Conservation (phyloP, 1,140 invertebrate species). For the Pseudachorutes palmiensis region DNA sequence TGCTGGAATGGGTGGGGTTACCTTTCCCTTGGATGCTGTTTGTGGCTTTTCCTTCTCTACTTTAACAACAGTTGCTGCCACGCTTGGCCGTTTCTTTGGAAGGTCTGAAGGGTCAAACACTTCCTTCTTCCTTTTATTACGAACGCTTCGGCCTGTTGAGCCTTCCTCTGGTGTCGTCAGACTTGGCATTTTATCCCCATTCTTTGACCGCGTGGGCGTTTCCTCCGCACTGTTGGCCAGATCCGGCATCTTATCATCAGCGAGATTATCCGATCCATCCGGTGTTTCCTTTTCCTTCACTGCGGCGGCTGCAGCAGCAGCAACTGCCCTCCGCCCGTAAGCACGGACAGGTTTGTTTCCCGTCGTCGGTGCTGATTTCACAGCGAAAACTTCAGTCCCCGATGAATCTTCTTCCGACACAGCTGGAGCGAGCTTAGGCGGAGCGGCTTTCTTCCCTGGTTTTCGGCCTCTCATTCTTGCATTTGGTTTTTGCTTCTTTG, state of each 20-base stretch:
- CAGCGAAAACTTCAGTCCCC: slow-evolving; percentile 6
- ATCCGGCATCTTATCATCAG: background rate
- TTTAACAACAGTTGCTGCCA: background rate
- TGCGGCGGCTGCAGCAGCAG: background rate
- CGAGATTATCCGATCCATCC: background rate
- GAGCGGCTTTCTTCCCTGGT: too few species aligned
- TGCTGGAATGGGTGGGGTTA: background rate
- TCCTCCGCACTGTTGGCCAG: background rate
- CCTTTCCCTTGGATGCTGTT: background rate
- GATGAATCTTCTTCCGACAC: too few species aligned
- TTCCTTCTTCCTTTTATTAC: slow-evolving; percentile 14
- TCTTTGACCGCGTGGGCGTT: background rate
- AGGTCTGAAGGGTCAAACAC: slow-evolving; percentile 9
- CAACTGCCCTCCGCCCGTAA: background rate
- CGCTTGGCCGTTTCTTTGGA: background rate
- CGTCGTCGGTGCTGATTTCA: background rate
- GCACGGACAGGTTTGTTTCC: background rate
- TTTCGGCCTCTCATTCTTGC: slow-evolving; percentile 3
- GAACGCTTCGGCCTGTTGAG: background rate
- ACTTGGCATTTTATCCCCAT: background rate
- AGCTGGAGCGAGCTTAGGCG: background rate
- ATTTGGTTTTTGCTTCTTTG: background rate
- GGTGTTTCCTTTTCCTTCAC: background rate
- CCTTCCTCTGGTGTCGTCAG: background rate
- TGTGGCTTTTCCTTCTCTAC: slow-evolving; percentile 4